A percentile compares a stretch with the other conserved stretches of the same genome.
Evolutionary conservation across 1,140 invertebrate species (phyloP).

Genomic region (Caenorhabditis briggsae): DNA sequence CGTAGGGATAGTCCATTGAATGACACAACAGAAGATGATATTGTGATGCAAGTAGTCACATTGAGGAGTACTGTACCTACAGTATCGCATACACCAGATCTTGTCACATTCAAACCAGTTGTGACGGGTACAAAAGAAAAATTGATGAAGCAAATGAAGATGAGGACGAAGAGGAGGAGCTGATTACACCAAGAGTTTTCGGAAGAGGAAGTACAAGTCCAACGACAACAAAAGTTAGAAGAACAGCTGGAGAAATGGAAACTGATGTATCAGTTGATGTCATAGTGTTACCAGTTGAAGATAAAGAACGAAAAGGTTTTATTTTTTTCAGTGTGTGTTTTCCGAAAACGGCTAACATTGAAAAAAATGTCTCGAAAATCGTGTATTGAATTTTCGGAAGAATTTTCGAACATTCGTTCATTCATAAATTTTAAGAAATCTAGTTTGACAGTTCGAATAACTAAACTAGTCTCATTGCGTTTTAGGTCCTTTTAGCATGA

Average conservation of each 20-base stretch:
- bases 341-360: too few species aligned
- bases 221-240: slow-evolving; percentile 38
- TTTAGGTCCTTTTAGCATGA: too few species aligned
- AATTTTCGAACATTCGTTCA: too few species aligned
- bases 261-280: slow-evolving; percentile 62
- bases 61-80: slow-evolving; percentile 45
- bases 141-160: neutral
- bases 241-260: slow-evolving; percentile 60
- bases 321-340: neutral
- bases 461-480: too few species aligned
- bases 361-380: too few species aligned
- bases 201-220: neutral
- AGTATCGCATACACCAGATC: slow-evolving; percentile 15
- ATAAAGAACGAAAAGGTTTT: slow-evolving; percentile 34
- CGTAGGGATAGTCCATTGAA: slow-evolving; percentile 48
- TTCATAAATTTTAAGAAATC: too few species aligned
- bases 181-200: neutral
- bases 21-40: slow-evolving; percentile 50
- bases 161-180: neutral
- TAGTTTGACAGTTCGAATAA: too few species aligned
- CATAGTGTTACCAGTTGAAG: slow-evolving; percentile 58
- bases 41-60: slow-evolving; percentile 43
- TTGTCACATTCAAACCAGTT: slow-evolving; percentile 43
- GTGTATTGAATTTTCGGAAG: too few species aligned
- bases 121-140: neutral